These are phyloP conservation scores for Heteronetta atricapilla DNA, from an alignment of 2,113 vertebrate species.

Conservation along the genomic window DNA sequence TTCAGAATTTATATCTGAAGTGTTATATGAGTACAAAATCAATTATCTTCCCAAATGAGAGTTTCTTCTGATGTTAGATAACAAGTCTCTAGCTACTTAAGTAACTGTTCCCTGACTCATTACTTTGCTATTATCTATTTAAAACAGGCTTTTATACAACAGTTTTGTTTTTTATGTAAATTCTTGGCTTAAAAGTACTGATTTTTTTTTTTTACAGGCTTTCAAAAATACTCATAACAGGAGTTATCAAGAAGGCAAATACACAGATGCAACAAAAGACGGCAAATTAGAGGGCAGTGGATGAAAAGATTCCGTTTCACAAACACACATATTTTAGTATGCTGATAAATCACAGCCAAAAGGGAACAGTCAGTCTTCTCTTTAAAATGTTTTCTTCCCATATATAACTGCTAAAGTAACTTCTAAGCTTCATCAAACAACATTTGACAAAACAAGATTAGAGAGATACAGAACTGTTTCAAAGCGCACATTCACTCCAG, in stretches of 20 bases:
- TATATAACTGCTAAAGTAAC: not conserved
- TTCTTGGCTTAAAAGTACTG: constrained; percentile 46
- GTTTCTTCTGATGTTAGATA: constrained; percentile 18
- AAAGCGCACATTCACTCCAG: not conserved
- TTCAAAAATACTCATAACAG: not conserved
- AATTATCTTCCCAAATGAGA: not conserved
- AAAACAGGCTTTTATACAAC: constrained; percentile 35
- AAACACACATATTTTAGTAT: constrained; percentile 7
- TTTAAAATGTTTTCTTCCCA: constrained; percentile 1
- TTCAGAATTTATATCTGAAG: not conserved
- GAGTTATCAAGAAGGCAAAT: constrained; percentile 11
- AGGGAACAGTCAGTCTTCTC: constrained; percentile 1
- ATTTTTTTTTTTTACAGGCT: not conserved
- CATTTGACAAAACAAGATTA: constrained; percentile 13
- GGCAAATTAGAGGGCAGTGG: not conserved
- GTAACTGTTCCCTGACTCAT: constrained; percentile 46
- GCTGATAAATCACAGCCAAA: constrained; percentile 37
- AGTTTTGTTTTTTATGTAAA: not conserved
- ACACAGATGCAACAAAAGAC: constrained; percentile 19
- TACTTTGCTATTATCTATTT: constrained; percentile 28
- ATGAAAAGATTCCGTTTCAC: constrained; percentile 30
- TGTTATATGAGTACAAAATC: not conserved
- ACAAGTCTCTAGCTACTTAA: constrained; percentile 24
- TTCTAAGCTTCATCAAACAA: constrained; percentile 26
- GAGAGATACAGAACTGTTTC: not conserved